Conservation (phyloP, 2,888 invertebrate genomes). For the Ophion slaviceki region DNA sequence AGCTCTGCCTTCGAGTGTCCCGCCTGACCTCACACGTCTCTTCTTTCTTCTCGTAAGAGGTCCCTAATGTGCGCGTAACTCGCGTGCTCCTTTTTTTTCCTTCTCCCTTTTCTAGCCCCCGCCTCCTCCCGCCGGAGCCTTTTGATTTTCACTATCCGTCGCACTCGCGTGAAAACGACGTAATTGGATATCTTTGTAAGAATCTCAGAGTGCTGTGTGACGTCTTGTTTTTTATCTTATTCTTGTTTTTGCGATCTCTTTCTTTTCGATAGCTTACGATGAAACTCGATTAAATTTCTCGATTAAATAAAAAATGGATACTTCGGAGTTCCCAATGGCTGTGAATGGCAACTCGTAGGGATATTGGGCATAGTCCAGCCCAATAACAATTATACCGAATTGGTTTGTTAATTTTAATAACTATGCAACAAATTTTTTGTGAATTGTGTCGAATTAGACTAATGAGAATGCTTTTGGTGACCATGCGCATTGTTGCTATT, state of each 20-base stretch:
- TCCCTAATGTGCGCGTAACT: not conserved
- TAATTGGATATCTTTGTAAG: no score
- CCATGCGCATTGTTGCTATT: no score
- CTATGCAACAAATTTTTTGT: no score
- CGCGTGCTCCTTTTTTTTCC: not conserved
- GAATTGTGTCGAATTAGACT: no score
- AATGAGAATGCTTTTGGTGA: no score
- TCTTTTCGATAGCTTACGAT: not conserved
- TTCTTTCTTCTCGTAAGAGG: not conserved
- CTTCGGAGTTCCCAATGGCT: not conserved
- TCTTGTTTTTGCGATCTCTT: not conserved
- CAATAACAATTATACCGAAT: no score
- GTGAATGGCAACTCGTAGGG: not conserved
- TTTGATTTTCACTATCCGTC: not conserved
- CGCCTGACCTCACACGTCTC: not conserved
- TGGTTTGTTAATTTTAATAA: no score
- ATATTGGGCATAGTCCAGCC: no score
- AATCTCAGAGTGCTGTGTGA: not conserved
- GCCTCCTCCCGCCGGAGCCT: not conserved
- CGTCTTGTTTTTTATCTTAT: not conserved
- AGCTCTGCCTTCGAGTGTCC: slow-evolving; percentile 10
- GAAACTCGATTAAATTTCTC: not conserved
- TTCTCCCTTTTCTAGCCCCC: not conserved
- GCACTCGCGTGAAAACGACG: not conserved
- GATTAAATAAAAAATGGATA: no score